These are phyloP conservation scores for Metalampra italica DNA, from an alignment of 2,888 invertebrate species.

Conservation along the genomic window DNA sequence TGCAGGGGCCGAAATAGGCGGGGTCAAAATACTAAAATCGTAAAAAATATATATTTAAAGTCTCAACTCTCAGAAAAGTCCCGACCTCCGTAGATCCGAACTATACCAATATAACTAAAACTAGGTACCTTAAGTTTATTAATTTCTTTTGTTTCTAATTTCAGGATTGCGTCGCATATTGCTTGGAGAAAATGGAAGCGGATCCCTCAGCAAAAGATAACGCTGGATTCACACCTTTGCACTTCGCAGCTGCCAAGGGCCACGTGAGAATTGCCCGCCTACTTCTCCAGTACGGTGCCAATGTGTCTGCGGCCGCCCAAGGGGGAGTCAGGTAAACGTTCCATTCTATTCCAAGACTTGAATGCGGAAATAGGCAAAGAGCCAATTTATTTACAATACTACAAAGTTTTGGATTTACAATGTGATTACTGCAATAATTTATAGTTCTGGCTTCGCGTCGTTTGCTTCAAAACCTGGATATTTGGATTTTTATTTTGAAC, in stretches of 20 bases:
- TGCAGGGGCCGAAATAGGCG: no score
- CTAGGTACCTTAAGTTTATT: no score
- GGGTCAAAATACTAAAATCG: no score
- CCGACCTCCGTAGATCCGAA: no score
- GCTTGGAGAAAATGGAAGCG: conserved; percentile 90
- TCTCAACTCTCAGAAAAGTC: no score
- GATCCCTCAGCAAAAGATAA: conserved; percentile 94
- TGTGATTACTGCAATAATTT: neutral
- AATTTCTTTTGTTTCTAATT: conserved; percentile 13
- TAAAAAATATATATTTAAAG: no score
- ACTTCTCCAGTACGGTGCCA: conserved; percentile 92
- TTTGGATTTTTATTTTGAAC: no score
- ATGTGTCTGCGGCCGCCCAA: conserved; percentile 93
- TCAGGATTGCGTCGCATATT: conserved; percentile 93
- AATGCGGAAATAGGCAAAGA: conserved; percentile 9
- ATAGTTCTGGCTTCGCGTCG: neutral
- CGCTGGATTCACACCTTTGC: conserved; percentile 94
- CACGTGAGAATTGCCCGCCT: conserved; percentile 91
- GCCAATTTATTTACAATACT: conserved; percentile 7
- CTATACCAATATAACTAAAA: no score
- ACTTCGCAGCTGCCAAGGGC: conserved; percentile 94
- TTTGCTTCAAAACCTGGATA: no score
- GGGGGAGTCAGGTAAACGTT: conserved; percentile 87
- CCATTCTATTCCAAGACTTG: neutral
- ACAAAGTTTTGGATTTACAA: neutral